Percentiles rank a stretch among this genome's conserved stretches.
phyloP scores from a whole-genome alignment of 2,888 invertebrate genomes.

The Liodrosophila aerea region DNA sequence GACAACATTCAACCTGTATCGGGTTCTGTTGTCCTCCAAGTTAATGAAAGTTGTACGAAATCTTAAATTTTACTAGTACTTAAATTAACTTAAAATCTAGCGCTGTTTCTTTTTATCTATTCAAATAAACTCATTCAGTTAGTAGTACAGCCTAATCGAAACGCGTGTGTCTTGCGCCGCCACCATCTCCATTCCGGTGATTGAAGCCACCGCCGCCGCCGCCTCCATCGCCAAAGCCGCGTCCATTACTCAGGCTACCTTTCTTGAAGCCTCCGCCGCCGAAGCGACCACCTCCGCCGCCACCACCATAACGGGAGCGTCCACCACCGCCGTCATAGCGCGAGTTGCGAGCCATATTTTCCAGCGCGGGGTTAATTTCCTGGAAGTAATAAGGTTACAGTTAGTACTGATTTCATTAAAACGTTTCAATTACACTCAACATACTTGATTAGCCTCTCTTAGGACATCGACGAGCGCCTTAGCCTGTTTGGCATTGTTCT shows the following conservation, averaged over 20 bases:
- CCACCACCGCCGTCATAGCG: constrained; percentile 85
- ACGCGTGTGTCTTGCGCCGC: constrained; percentile 76
- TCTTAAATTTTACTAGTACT: constrained; percentile 65
- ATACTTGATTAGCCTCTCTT: constrained; percentile 93
- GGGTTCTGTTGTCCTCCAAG: constrained; percentile 36
- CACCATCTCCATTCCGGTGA: constrained; percentile 42
- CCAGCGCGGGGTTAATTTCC: constrained; percentile 93
- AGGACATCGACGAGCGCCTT: constrained; percentile 94
- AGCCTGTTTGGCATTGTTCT: constrained; percentile 93
- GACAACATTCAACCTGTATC: constrained; percentile 23
- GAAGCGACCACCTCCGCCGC: constrained; percentile 72
- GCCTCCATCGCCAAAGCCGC: constrained; percentile 56
- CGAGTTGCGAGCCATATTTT: constrained; percentile 88
- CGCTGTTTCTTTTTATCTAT: constrained; percentile 71
- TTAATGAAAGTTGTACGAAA: constrained; percentile 65
- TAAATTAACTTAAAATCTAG: constrained; percentile 65
- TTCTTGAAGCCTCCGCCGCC: constrained; percentile 64
- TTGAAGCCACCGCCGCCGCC: constrained; percentile 62
- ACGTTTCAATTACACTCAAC: constrained; percentile 41
- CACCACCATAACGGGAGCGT: constrained; percentile 83
- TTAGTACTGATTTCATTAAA: neutral
- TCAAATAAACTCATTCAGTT: constrained; percentile 66
- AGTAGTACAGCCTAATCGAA: constrained; percentile 71
- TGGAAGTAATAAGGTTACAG: constrained; percentile 64
- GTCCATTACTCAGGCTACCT: constrained; percentile 67